Evolutionary conservation across 2,113 vertebrate species (phyloP), one percentile per base, ranked within the genome.

Genomic region (Phaethon lepturus): DNA sequence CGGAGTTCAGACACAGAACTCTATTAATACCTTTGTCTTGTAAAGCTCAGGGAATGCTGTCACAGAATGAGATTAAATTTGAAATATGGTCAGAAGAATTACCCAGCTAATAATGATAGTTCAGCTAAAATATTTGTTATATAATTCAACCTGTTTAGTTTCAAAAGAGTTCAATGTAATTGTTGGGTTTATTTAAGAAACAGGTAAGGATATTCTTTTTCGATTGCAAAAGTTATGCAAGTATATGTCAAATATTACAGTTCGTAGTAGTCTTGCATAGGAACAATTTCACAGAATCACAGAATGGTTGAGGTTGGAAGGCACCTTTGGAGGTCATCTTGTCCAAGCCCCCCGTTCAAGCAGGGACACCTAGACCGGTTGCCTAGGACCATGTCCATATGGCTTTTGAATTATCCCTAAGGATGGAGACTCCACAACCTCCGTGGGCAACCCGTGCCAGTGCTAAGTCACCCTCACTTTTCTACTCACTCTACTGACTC

Each of bases 131-230:
- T 56, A 62, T 53, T 84, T 85, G 35, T 64, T 94, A 47, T 42
- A 42, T 31, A 91, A 62, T 75, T 89, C 49, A 91, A 58, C 35
- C 56, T 88, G 31, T 78, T 89, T 93, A 22, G 7, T 87, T 94
- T 96, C 80, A 93, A 53, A 87, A 20, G 38, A 72, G 23, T 91
- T 96, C 77, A 63, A 9, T 64, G n/a, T 33, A 89, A 68, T 29
- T 74, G 31, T 60, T 45, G 7, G 29, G 10, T 66, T 74, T 95
- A 85, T 80, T 93, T 96, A 90, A 96, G 29, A 59, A 91, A 80
- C 19, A 87, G 86, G 55, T 93, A 94, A 73, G 86, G 35, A 49
- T 82, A 68, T 62, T 24, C 66, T 82, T 69, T 92, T 85, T 82
- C 45, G 82, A 28, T 8, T 85, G 66, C 68, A 66, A 76, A 82